These are phyloP conservation scores for Oscheius sp. DNA, from an alignment of 1,140 invertebrate species.

Conservation along the genomic window DNA sequence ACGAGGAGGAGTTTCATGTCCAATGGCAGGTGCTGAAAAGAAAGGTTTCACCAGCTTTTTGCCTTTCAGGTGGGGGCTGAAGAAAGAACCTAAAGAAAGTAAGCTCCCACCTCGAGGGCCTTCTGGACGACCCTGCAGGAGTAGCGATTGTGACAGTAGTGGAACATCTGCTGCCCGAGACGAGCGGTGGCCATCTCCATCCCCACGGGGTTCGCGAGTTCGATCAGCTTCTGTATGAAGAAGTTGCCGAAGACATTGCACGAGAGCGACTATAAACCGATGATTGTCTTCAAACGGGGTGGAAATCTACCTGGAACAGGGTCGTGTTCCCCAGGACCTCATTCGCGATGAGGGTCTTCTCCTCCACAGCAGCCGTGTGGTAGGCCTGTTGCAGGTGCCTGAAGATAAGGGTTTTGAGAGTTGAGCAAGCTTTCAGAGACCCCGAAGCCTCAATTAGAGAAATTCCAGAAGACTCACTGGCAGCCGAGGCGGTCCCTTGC, in stretches of 20 bases:
- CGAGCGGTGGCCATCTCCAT: not conserved
- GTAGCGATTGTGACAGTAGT: conserved; percentile 35
- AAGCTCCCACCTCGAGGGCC: conserved; percentile 36
- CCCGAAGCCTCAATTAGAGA: too few species aligned
- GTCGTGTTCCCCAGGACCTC: conserved; percentile 20
- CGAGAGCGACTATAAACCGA: conserved; percentile 26
- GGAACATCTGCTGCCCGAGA: conserved; percentile 13
- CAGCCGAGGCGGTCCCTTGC: conserved; percentile 28
- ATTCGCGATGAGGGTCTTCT: not conserved
- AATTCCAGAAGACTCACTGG: conserved; percentile 20
- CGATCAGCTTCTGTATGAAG: conserved; percentile 37
- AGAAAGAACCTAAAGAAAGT: too few species aligned
- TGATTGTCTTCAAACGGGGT: not conserved
- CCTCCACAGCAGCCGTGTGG: not conserved
- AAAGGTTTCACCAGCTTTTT: too few species aligned
- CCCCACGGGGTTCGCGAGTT: conserved; percentile 3
- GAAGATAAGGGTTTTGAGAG: too few species aligned
- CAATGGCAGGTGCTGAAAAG: too few species aligned
- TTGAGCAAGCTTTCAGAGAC: too few species aligned
- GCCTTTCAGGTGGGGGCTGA: too few species aligned
- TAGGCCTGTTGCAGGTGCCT: conserved; percentile 31
- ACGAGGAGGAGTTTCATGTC: not conserved
- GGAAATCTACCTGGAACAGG: not conserved
- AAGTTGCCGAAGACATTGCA: conserved; percentile 44
- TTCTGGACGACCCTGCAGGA: conserved; percentile 43